Conservation (phyloP, 2,113 vertebrate species). For the Lycaon pictus region DNA sequence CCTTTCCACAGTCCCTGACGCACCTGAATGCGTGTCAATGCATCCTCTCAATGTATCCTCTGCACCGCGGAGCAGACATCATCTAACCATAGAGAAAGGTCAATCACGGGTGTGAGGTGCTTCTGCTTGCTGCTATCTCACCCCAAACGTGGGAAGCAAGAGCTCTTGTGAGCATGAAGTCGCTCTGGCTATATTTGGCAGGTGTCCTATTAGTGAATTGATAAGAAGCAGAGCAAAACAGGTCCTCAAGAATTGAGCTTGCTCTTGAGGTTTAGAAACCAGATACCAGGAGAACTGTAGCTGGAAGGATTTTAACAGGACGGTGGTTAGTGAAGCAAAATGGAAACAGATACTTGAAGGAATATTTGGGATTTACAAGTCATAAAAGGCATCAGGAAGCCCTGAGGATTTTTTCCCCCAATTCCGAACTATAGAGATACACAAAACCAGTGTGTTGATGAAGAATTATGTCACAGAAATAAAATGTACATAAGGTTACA, state of each 20-base stretch:
- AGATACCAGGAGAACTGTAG: accelerated
- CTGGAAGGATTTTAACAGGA: no score
- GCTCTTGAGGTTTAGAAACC: no score
- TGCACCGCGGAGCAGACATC: accelerated
- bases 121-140: no score
- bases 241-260: neutral
- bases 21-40: no score
- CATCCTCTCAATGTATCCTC: no score
- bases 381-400: neutral
- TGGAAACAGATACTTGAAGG: neutral
- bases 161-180: no score
- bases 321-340: neutral
- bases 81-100: neutral
- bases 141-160: accelerated
- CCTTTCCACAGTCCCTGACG: no score
- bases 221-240: neutral
- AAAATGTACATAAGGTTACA: neutral
- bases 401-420: neutral
- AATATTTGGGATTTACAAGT: neutral
- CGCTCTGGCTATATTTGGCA: accelerated
- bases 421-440: neutral
- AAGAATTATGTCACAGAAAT: neutral
- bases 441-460: neutral
- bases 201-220: neutral
- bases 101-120: neutral